Evolutionary conservation across 1,140 invertebrate genomes (phyloP), one percentile per base, ranked within the genome.

Genomic region (Lordiphosa clarofinis): DNA sequence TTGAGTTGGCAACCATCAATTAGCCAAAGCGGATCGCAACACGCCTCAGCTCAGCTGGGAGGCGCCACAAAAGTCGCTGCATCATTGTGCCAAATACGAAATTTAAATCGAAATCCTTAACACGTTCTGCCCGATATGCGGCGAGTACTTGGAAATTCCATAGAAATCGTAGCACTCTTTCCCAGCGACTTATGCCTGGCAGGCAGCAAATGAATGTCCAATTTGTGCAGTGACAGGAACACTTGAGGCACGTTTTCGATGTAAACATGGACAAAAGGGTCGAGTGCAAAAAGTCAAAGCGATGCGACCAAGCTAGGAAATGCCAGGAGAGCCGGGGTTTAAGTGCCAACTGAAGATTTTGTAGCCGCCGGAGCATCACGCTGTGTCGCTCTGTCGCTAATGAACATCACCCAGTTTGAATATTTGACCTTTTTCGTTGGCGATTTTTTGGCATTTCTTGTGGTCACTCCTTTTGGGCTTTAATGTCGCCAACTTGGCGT

Each of bases 221-320:
- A 82, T 82, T 81, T 82, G 76, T 82, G 72, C 72, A 65, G 67
- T 81, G 76, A 82, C 76, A 81, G 76, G 72, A 81, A 82, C 76
- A 81, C 78, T 81, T 82, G 76, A 75, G 78, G 76, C 76, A 81
- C 76, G 76, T 81, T 81, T 81, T 81, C 75, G 78, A 72, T 82
- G 76, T 82, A 81, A 81, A 76, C 76, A 82, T 78, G 74, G 61
- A 58, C 66, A 74, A 81, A 76, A 66, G 63, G 67, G 78, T 82
- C 72, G 72, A 68, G 56, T 13, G 21, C 50, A 56, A 70, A 65
- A 65, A 82, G 75, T 75, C 76, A 82, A 60, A 74, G 24, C 24
- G 54, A 67, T 53, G 38, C 24, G 19, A 28, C 57, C 54, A 39
- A 19, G 12, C 11, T 2, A 57, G 71, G 59, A 67, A 74, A 74